Conservation (phyloP, 2,888 invertebrate genomes). For the Ceratothoa steindachneri region DNA sequence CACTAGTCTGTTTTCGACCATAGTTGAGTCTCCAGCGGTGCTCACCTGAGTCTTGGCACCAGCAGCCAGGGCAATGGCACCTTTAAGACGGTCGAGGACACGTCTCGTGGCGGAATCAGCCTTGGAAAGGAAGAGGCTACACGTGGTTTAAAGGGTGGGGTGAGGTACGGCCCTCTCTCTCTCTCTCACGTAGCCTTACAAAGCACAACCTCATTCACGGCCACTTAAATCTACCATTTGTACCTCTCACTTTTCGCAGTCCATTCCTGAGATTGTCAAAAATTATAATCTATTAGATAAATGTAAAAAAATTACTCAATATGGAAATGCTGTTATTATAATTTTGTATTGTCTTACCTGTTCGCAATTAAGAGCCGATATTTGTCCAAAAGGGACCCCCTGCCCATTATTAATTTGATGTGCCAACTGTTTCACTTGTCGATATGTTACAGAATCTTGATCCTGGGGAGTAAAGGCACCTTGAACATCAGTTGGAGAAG, state of each 20-base stretch:
- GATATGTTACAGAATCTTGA: conserved; percentile 5
- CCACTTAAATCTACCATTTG: neutral
- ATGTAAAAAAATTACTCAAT: neutral
- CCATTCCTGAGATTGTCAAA: neutral
- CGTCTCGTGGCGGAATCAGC: neutral
- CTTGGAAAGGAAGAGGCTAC: neutral
- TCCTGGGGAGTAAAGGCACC: conserved; percentile 9
- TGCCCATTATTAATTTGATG: conserved; percentile 39
- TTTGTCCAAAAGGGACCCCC: conserved; percentile 34
- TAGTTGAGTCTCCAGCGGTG: neutral
- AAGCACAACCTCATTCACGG: neutral
- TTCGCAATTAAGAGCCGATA: conserved; percentile 34
- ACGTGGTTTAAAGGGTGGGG: neutral
- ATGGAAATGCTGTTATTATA: no score
- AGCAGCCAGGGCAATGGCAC: neutral
- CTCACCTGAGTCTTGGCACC: neutral
- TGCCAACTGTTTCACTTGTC: conserved; percentile 32
- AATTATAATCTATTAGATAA: neutral
- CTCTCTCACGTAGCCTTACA: neutral
- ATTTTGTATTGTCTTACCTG: no score
- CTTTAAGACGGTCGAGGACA: neutral
- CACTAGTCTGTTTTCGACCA: neutral
- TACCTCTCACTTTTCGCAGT: neutral
- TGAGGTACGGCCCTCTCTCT: no score
- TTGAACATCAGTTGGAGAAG: conserved; percentile 23